Base-by-base conservation (phyloP, 2,113 vertebrate genomes). In the Galemys pyrenaicus region DNA sequence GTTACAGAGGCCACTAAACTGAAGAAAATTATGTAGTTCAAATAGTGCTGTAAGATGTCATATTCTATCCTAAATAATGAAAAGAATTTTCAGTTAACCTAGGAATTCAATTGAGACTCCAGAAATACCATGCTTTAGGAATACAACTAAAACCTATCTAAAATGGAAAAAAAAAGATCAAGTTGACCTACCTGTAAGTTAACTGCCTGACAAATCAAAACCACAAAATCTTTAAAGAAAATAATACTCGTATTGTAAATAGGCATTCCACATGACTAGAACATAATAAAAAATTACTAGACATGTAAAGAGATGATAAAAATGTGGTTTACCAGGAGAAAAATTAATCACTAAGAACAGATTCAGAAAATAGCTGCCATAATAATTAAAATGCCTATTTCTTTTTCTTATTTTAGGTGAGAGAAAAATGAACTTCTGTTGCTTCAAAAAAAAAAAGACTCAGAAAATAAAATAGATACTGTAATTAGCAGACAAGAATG, bases 381-480 rank as follows among this genome's bases (percentile, higher is more conserved):
- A 24, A 16, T 49, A 84, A 51, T 65, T 39, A 22, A 44, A 64
- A 46, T 65, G 54, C 24, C 22, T 56, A 64, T 9, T 39, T 26
- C n/a, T 58, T 49, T 71, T 54, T 79, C 24, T 46, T 78, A 89
- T 78, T 90, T 94, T 80, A 91, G 37, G n/a, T 24, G 51, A 67
- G 26, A 84, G 30, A 71, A 94, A 91, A 84, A 93, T 35, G 71
- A 87, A 75, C 37, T 80, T 89, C 19, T 85, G n/a, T 35, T 37
- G 51, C 81, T n/a, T n/a, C n/a, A n/a, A n/a, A 84, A 37, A 15
- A 17, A 75, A 79, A 22, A 90, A 78, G 71, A 44, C 15, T 65
- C 26, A 65, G 62, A 79, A 89, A 93, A 83, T n/a, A 84, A 86
- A 54, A 88, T 0, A 37, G 80, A 77, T 84, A 60, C 84, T 64